A percentile compares a stretch with the other conserved stretches of the same genome.
These are phyloP conservation scores for Tigriopus californicus DNA, from an alignment of 2,888 invertebrate species.

Conservation along the genomic window DNA sequence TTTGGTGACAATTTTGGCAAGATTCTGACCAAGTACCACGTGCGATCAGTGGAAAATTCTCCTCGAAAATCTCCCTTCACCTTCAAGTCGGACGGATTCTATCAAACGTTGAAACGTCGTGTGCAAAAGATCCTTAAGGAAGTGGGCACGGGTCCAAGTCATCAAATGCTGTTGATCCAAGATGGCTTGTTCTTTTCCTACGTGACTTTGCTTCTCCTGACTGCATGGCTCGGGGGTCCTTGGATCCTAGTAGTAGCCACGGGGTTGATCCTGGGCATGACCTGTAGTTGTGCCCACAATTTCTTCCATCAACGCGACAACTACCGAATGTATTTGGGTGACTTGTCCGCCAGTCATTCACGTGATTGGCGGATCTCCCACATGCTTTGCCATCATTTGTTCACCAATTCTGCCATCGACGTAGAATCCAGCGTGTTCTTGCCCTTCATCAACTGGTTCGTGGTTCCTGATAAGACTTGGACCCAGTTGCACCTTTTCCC, in stretches of 20 bases:
- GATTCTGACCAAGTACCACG: constrained; percentile 43
- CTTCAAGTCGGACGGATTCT: constrained; percentile 53
- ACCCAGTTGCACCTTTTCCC: constrained; percentile 35
- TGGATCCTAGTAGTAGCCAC: constrained; percentile 26
- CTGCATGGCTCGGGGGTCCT: neutral
- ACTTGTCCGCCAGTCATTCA: constrained; percentile 42
- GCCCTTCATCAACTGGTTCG: constrained; percentile 45
- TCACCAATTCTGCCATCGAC: constrained; percentile 54
- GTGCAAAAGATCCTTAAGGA: constrained; percentile 10
- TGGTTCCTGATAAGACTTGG: constrained; percentile 32
- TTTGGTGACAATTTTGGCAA: constrained; percentile 37
- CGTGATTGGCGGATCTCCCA: constrained; percentile 56
- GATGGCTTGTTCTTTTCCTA: neutral
- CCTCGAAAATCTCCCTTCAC: constrained; percentile 51
- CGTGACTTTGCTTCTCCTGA: neutral
- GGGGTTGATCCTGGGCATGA: constrained; percentile 39
- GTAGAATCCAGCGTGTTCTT: constrained; percentile 36
- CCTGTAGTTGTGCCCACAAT: constrained; percentile 47
- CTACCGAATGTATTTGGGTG: constrained; percentile 57
- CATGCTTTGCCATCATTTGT: constrained; percentile 54
- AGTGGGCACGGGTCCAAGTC: neutral
- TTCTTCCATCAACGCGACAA: constrained; percentile 54
- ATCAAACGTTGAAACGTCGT: constrained; percentile 40
- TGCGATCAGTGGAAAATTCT: constrained; percentile 37
- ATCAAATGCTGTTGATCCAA: neutral